Base-by-base conservation (phyloP, 2,888 invertebrate genomes). In the Eilema depressum region DNA sequence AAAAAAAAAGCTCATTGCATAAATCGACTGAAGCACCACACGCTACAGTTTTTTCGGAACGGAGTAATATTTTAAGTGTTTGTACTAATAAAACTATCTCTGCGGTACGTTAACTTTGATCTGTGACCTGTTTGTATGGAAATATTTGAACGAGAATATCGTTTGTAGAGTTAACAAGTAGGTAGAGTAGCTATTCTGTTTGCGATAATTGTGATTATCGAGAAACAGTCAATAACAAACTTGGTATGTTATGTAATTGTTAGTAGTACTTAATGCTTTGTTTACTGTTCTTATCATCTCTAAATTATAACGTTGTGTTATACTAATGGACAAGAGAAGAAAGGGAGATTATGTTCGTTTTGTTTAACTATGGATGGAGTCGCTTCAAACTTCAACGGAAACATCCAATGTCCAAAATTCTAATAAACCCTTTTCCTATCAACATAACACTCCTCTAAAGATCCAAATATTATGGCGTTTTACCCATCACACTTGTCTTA, bases 1-100 rank as follows among this genome's bases (percentile, higher is more conserved):
- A 17, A 66, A 71, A 17, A 66, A 71, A 73, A 71, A 69, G 63
- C 68, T 72, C 68, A 75, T 69, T 81, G 41, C 28, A 59, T 25
- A 78, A 70, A 81, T 72, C 23, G 41, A 63, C 53, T 68, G 28
- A 63, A 59, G 47, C 20, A 41, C 12, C 41, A 41, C 41, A 20
- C 47, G 53, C 53, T 47, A 53, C 47, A 4, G 53, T 53, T 7
- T 53, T n/a, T 53, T 53, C 7, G 10, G 10, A n/a, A 53, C 10
- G 53, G n/a, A n/a, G 53, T 28, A 53, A 47, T 60, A 41, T 28
- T 41, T 53, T 47, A 70, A 75, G 65, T 59, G 66, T 71, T 59
- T 69, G 74, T 65, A 60, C 71, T 67, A 65, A 57, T 71, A 73
- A 62, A 63, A 63, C 61, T 71, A 71, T 70, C 74, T 74, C 72